Conservation (phyloP, 2,113 vertebrate genomes). For the Labeo catla region DNA sequence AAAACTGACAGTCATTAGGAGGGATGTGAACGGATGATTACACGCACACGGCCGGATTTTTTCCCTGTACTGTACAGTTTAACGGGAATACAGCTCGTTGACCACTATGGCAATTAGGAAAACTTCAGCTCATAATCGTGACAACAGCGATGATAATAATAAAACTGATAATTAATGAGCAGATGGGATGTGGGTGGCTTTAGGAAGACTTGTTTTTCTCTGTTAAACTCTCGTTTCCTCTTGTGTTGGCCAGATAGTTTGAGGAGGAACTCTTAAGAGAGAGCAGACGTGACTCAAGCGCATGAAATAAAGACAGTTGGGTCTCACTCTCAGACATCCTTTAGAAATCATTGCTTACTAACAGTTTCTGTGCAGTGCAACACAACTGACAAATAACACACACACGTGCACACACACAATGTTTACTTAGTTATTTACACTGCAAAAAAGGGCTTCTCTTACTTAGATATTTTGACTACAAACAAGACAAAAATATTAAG, state of each 20-base stretch:
- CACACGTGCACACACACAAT: not conserved
- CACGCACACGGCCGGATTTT: constrained; percentile 83
- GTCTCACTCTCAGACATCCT: constrained; percentile 56
- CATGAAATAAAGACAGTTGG: constrained; percentile 72
- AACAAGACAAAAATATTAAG: too few species aligned
- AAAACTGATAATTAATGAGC: constrained; percentile 78
- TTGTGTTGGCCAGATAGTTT: constrained; percentile 80
- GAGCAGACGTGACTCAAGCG: constrained; percentile 77
- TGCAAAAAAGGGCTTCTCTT: too few species aligned
- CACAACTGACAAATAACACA: not conserved
- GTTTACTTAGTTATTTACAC: too few species aligned
- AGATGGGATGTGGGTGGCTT: constrained; percentile 83
- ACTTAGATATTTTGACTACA: too few species aligned
- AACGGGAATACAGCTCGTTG: constrained; percentile 63
- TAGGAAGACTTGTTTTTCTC: constrained; percentile 77
- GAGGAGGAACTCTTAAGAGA: constrained; percentile 80
- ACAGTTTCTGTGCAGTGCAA: not conserved
- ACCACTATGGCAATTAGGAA: constrained; percentile 65
- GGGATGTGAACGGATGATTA: constrained; percentile 87
- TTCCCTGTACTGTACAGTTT: constrained; percentile 55
- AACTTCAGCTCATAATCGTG: constrained; percentile 71
- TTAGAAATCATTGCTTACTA: not conserved
- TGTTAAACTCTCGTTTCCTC: constrained; percentile 75
- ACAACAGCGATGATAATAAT: constrained; percentile 77
- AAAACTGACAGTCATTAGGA: constrained; percentile 95